Evolutionary conservation across 2,113 vertebrate genomes (phyloP).

Genomic region (Scalopus aquaticus): DNA sequence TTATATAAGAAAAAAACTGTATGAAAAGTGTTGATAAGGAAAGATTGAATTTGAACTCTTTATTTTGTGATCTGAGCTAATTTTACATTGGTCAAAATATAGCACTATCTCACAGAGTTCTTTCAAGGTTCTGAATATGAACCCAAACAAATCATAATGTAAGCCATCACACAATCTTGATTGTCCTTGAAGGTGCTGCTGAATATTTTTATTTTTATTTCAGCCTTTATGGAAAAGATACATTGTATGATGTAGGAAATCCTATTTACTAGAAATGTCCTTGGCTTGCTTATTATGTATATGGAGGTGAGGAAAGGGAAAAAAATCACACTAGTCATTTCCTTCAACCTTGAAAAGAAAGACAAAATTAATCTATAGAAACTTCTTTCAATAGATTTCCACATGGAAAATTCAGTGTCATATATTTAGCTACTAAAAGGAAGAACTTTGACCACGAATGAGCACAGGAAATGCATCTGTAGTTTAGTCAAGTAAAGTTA

Average conservation of each 20-base stretch:
- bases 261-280: conserved; percentile 59
- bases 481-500: conserved; percentile 59
- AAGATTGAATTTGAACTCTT: conserved; percentile 15
- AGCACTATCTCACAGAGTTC: conserved; percentile 49
- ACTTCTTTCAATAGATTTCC: conserved; percentile 53
- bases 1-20: background rate
- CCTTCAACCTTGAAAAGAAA: conserved; percentile 62
- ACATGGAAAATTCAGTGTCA: background rate
- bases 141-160: conserved; percentile 65
- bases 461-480: conserved; percentile 52
- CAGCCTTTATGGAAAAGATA: conserved; percentile 42
- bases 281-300: conserved; percentile 57
- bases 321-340: background rate
- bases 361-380: conserved; percentile 55
- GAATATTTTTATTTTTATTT: conserved; percentile 74
- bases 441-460: conserved; percentile 63
- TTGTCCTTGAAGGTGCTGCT: conserved; percentile 61
- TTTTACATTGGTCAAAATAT: conserved; percentile 60
- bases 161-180: conserved; percentile 57
- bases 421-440: conserved; percentile 62
- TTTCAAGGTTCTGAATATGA: conserved; percentile 50
- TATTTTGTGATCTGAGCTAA: conserved; percentile 58
- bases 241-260: background rate
- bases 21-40: conserved; percentile 43
- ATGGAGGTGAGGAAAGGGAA: background rate